Evolutionary conservation across 2,113 vertebrate genomes (phyloP).

Genomic region (Furnarius figulus): DNA sequence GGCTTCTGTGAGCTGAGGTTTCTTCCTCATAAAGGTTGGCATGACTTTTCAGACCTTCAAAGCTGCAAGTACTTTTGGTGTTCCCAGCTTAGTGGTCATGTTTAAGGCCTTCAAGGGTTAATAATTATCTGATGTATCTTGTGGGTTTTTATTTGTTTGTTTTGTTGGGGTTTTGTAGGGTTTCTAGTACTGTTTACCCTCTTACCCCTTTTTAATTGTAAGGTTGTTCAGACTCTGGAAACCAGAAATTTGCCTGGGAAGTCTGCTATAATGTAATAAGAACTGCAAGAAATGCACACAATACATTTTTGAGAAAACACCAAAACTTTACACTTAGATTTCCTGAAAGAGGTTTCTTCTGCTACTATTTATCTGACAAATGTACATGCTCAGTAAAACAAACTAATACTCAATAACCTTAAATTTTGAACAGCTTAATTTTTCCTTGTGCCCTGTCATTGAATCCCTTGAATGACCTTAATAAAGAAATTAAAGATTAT

Average conservation of each 20-base stretch:
- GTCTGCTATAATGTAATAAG: not conserved
- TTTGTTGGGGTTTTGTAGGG: not conserved
- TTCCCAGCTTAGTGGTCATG: not conserved
- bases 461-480: slow-evolving; percentile 8
- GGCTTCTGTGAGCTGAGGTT: not conserved
- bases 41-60: not conserved
- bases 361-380: not conserved
- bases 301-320: not conserved
- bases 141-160: not conserved
- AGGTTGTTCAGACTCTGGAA: not conserved
- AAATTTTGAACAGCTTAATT: not conserved
- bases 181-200: not conserved
- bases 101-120: not conserved
- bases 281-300: not conserved
- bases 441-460: not conserved
- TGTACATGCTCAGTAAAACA: not conserved
- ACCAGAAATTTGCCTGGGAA: not conserved
- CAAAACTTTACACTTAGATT: not conserved
- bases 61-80: not conserved
- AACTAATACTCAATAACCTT: not conserved
- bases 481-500: slow-evolving; percentile 28
- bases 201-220: not conserved
- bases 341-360: not conserved
- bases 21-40: not conserved
- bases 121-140: not conserved